Evolutionary conservation across 2,113 vertebrate species (phyloP).

Genomic region (Sinocyclocheilus grahami): DNA sequence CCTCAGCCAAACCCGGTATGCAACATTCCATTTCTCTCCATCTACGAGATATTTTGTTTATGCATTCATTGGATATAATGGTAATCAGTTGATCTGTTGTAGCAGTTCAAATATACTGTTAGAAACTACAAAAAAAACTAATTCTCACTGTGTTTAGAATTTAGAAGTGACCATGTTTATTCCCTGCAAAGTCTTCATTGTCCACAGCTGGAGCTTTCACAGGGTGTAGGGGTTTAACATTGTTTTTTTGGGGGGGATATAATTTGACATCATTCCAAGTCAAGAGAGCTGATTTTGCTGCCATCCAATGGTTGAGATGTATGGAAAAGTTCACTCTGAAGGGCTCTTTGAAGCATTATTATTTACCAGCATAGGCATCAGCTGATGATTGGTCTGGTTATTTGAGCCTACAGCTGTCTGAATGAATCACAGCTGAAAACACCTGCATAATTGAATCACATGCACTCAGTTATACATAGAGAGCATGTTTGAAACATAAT

Average conservation of each 20-base stretch:
- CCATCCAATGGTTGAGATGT: not conserved
- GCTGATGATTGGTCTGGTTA: not conserved
- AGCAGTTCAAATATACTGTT: too few species aligned
- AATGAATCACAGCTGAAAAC: not conserved
- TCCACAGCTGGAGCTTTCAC: not conserved
- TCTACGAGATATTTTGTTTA: conserved; percentile 29
- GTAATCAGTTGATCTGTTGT: not conserved
- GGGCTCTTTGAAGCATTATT: not conserved
- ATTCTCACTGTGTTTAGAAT: not conserved
- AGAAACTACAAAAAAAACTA: not conserved
- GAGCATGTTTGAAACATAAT: conserved; percentile 8
- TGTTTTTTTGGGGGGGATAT: not conserved
- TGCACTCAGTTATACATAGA: not conserved
- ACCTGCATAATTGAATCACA: not conserved
- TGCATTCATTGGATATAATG: not conserved
- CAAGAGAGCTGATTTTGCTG: not conserved
- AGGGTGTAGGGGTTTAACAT: not conserved
- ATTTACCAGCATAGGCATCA: not conserved
- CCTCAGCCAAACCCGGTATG: conserved; percentile 89
- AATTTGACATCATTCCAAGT: not conserved
- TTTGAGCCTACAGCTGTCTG: conserved; percentile 5
- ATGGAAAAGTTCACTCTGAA: conserved; percentile 1
- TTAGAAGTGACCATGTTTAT: not conserved
- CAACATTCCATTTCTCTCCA: conserved; percentile 34
- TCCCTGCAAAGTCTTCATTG: not conserved